Evolutionary conservation across 1,140 invertebrate genomes (phyloP), one percentile per base, ranked within the genome.

Genomic region (Drosophila ambigua): DNA sequence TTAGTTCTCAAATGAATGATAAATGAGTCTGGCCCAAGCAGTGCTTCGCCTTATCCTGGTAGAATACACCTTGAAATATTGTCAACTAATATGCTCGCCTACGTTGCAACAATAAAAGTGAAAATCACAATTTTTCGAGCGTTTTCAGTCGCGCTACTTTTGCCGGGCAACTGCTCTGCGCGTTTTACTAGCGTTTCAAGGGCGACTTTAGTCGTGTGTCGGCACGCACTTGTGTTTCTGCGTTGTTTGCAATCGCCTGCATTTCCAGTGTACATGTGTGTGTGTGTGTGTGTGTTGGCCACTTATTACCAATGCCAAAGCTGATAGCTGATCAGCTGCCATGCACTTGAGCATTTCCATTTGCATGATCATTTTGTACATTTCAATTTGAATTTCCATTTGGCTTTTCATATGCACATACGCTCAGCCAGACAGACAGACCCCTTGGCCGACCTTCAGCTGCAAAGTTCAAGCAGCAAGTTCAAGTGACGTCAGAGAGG

Each of bases 381-480:
- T 69, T 49, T 54, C 15, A 43, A 53, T 39, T 11, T 23, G 48
- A 23, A 77, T 76, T 62, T 57, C 43, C 53, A 55, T 55, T 73
- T 50, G 28, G n/a, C 57, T 20, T 28, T 49, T 53, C 51, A 51
- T 44, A 44, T 31, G 39, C 35, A 35, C 50, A 57, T 20, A 2
- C 50, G 41, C 45, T 24, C 23, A 24, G 23, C 3, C 23, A 24
- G 3, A 4, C 23, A 24, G 3, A 4, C 23, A 24, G 23, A 4
- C 23, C 23, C 23, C 43, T 16, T 20, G 46, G n/a, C 7, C 54
- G 46, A 46, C 69, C 79, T 83, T 75, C 72, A 57, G 43, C 31
- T 61, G 31, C 53, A 74, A 81, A 85, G 81, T 81, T 85, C 81
- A 85, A 75, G 82, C 77, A 43, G 57, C 81, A 85, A 87, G 81